Conservation (phyloP, 2,797 vertebrate genomes). For the Sebastes itinus region DNA sequence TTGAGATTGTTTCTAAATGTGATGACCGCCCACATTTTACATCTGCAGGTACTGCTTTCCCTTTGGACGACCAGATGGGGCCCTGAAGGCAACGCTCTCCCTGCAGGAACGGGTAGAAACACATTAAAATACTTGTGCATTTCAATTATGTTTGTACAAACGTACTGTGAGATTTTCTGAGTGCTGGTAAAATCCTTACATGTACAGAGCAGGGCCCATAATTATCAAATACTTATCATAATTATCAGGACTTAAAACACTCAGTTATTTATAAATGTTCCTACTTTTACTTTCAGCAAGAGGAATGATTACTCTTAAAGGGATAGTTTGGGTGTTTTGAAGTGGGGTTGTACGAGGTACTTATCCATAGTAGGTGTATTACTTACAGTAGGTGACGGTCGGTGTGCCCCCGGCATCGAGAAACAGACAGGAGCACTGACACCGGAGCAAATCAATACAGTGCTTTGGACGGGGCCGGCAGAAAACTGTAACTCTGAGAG, state of each 20-base stretch:
- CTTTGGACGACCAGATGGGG: slow-evolving; percentile 97
- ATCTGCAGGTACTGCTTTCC: slow-evolving; percentile 94
- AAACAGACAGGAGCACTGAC: too few species aligned
- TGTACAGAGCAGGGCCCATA: background rate
- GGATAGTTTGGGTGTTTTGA: too few species aligned
- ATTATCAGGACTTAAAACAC: too few species aligned
- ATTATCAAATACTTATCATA: background rate
- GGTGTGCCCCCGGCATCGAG: too few species aligned
- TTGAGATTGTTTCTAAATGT: slow-evolving; percentile 63
- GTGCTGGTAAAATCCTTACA: background rate
- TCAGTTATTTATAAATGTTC: background rate
- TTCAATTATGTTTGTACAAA: background rate
- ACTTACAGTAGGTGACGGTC: too few species aligned
- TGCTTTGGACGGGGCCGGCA: too few species aligned
- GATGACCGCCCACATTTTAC: slow-evolving; percentile 41
- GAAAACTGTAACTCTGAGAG: background rate
- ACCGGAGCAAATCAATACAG: too few species aligned
- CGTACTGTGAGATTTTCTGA: background rate
- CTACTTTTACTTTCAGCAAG: background rate
- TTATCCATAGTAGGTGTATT: too few species aligned
- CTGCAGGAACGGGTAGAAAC: slow-evolving; percentile 92
- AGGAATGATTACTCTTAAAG: background rate
- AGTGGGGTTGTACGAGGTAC: too few species aligned
- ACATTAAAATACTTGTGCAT: background rate
- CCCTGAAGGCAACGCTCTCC: slow-evolving; percentile 95